A percentile compares a stretch with the other conserved stretches of the same genome.
These are phyloP conservation scores for Himantopus leucocephalus DNA, from an alignment of 2,113 vertebrate genomes.

Conservation along the genomic window DNA sequence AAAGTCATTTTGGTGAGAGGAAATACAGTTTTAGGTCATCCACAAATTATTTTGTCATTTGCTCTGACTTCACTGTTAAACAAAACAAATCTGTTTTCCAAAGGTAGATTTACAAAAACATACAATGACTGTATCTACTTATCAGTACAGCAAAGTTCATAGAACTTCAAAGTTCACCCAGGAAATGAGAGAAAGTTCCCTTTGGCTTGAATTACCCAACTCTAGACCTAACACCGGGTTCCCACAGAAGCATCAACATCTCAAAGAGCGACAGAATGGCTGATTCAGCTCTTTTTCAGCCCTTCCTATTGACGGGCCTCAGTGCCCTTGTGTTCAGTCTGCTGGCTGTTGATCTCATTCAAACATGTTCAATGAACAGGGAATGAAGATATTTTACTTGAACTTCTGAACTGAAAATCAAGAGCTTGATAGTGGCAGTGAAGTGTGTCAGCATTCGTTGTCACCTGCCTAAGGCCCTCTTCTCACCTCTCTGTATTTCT, in stretches of 20 bases:
- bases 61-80: neutral
- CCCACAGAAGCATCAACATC: neutral
- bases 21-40: neutral
- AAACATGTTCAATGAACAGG: neutral
- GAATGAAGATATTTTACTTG: neutral
- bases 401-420: neutral
- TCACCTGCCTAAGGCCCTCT: neutral
- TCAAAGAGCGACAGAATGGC: neutral
- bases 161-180: neutral
- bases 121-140: neutral
- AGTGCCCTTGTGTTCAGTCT: neutral
- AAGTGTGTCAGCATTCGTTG: neutral
- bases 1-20: neutral
- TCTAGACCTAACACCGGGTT: neutral
- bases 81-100: neutral
- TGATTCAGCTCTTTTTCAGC: neutral
- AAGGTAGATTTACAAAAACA: neutral
- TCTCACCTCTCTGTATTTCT: neutral
- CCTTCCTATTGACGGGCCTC: neutral
- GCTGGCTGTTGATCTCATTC: neutral
- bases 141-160: neutral
- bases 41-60: neutral
- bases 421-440: neutral
- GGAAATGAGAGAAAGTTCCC: neutral
- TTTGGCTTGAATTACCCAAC: neutral